Evolutionary conservation across 2,113 vertebrate species (phyloP).

Genomic region (Herpetotheres cachinnans): DNA sequence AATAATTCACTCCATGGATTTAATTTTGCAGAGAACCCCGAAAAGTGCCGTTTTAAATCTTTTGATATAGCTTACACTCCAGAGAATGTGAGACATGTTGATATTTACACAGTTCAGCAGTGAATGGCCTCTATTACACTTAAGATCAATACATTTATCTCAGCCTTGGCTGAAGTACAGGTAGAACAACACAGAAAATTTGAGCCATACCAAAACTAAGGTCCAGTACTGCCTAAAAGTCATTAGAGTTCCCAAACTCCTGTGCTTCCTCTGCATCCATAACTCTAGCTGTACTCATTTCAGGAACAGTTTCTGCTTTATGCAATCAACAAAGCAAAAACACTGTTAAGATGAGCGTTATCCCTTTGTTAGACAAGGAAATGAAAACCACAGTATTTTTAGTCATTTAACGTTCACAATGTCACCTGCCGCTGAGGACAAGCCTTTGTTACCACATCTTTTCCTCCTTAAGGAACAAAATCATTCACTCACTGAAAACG

Average conservation of each 20-base stretch:
- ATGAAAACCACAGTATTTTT: not conserved
- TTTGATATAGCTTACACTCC: not conserved
- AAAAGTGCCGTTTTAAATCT: not conserved
- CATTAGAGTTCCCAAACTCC: not conserved
- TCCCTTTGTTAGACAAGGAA: not conserved
- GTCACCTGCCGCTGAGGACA: not conserved
- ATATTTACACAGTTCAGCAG: not conserved
- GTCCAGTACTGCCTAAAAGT: not conserved
- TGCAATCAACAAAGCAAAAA: not conserved
- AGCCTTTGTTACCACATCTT: not conserved
- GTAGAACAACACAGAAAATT: not conserved
- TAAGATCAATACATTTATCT: not conserved
- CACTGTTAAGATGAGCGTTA: not conserved
- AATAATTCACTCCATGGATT: not conserved
- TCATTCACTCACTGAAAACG: not conserved
- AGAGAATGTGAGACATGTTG: not conserved
- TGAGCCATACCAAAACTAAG: not conserved
- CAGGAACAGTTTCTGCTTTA: not conserved
- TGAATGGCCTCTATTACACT: not conserved
- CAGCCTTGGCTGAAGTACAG: not conserved
- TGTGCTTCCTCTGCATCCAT: not conserved
- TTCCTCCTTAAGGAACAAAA: not conserved
- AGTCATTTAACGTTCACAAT: not conserved
- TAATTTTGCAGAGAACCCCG: not conserved
- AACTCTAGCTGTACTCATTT: not conserved